Base-by-base conservation (phyloP, 2,888 invertebrate genomes). In the Ophion ventricosus region DNA sequence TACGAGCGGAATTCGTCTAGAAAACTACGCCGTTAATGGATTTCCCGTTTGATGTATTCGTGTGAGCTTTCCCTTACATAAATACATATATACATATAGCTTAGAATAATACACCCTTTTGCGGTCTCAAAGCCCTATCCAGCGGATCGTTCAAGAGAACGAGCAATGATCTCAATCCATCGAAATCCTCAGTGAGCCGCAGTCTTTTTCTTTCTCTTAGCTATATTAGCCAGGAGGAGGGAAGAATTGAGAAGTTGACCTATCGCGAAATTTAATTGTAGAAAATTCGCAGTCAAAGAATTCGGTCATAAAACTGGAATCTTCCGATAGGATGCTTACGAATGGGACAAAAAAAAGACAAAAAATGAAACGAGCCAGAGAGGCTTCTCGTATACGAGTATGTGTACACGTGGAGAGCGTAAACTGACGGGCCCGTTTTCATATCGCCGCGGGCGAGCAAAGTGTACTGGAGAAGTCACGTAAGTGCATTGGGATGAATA, bases 381-480 rank as follows among this genome's bases (percentile, higher is more conserved):
- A 49, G 26, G 61, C 70, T 67, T 57, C 43, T 43, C 43, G 43
- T 14, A 14, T 11, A 35, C 8, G 35, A 35, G 35, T 7, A 10
- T 11, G 43, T 10, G 14, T 43, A 14, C 43, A 43, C 14, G 14
- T 43, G 29, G 35, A 72, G 56, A 54, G 54, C 76, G 56, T 77
- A 43, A 73, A 69, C 78, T 43, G 43, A 43, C 43, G 43, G 84
- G 81, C 78, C 81, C 49, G 69, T 84, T 84, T 84, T 74, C 43
- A 43, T 70, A 75, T 78, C 35, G 78, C 66, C 64, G 69, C 29
- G 69, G 77, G 73, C 56, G 84, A 56, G 64, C 81, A 84, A 84
- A 81, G 77, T 84, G 54, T 67, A 69, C 74, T 78, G 78, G 78
- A 59, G 78, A 84, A 81, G 81, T 78, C 69, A 23, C 84, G 56